A percentile compares a stretch with the other conserved stretches of the same genome.
phyloP scores from a whole-genome alignment of 2,113 vertebrate genomes.

The Bettongia penicillata region DNA sequence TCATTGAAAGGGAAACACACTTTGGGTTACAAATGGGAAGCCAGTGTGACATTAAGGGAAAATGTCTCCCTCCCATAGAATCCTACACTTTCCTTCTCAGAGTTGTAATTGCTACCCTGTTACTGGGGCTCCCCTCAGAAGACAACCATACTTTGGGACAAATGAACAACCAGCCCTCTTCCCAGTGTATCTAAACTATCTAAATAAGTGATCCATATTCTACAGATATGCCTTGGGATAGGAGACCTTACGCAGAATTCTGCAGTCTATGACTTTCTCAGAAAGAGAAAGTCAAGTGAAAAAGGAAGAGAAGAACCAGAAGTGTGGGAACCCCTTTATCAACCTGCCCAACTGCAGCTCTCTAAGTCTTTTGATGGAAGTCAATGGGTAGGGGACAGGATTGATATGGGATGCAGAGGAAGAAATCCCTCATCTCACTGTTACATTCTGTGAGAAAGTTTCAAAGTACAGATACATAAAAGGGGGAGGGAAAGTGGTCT shows the following conservation, averaged over 20 bases:
- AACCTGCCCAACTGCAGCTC: not conserved
- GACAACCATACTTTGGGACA: not conserved
- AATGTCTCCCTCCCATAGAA: not conserved
- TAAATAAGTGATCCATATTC: not conserved
- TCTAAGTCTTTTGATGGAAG: not conserved
- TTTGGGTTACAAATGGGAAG: not conserved
- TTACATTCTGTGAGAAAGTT: not conserved
- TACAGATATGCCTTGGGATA: not conserved
- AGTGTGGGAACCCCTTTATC: not conserved
- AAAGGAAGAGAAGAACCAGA: not conserved
- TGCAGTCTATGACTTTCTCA: not conserved
- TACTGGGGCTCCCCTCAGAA: not conserved
- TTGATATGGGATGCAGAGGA: not conserved
- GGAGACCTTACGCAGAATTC: not conserved
- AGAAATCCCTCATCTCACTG: not conserved
- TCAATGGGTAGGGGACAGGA: not conserved
- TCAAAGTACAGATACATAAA: not conserved
- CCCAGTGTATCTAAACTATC: not conserved
- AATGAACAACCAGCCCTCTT: not conserved
- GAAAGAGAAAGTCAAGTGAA: not conserved
- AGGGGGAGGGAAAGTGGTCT: not conserved
- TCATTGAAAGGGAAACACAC: not conserved
- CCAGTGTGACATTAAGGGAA: not conserved
- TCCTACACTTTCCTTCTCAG: not conserved
- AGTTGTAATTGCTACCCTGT: not conserved